Evolutionary conservation across 2,113 vertebrate genomes (phyloP).

Genomic region (Carollia perspicillata): DNA sequence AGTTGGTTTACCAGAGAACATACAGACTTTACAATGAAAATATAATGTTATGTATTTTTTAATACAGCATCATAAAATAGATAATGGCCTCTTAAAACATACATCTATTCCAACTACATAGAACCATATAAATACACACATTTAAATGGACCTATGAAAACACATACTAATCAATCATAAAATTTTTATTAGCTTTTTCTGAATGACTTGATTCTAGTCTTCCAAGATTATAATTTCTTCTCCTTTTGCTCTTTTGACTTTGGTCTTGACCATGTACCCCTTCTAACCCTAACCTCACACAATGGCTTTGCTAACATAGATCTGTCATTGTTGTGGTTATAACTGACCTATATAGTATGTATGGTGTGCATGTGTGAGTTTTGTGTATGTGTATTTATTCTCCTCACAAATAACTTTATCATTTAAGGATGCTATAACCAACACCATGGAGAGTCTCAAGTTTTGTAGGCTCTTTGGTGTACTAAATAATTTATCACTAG

Average conservation of each 20-base stretch:
- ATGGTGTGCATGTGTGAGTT: not conserved
- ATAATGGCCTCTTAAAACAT: not conserved
- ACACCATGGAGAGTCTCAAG: not conserved
- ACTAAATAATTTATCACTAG: not conserved
- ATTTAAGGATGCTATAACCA: not conserved
- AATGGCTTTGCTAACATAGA: not conserved
- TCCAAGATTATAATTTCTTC: not conserved
- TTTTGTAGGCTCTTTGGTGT: not conserved
- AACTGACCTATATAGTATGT: not conserved
- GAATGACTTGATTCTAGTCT: not conserved
- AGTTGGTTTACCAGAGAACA: not conserved
- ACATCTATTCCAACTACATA: not conserved
- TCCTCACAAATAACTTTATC: not conserved
- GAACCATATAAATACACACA: not conserved
- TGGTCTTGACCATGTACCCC: not conserved
- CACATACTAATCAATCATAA: not conserved
- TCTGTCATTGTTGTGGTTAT: not conserved
- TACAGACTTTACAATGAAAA: not conserved
- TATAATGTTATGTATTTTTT: not conserved
- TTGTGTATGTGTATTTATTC: not conserved
- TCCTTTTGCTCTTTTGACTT: not conserved
- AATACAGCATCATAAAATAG: not conserved
- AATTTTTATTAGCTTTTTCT: not conserved
- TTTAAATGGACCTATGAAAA: not conserved
- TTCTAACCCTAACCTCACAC: not conserved